These are phyloP conservation scores for Nomada fabriciana DNA, from an alignment of 2,888 invertebrate genomes.

Conservation along the genomic window DNA sequence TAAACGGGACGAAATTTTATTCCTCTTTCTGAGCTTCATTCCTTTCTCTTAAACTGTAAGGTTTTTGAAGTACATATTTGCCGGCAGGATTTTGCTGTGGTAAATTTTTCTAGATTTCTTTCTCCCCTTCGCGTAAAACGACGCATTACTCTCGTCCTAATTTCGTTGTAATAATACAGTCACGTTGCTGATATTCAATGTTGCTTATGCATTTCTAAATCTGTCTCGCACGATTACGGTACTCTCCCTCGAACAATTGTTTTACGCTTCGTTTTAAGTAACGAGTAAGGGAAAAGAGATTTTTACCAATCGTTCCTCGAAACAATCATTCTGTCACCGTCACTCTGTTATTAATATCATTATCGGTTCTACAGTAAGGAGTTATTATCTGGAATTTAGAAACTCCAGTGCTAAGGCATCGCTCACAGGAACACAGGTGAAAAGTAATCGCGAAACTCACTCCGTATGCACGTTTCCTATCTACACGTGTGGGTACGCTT, in stretches of 20 bases:
- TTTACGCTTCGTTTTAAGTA: not conserved
- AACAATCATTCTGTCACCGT: constrained; percentile 24
- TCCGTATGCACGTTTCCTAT: constrained; percentile 42
- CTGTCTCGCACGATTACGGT: not conserved
- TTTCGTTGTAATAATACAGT: too few relatives aligned
- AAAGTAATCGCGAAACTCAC: constrained; percentile 21
- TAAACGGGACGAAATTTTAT: not conserved
- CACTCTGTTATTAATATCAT: constrained; percentile 20
- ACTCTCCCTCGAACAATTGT: not conserved
- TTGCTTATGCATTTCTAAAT: too few relatives aligned
- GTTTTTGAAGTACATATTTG: too few relatives aligned
- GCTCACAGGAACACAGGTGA: constrained; percentile 43
- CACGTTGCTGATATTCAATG: too few relatives aligned
- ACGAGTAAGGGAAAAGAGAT: constrained; percentile 32
- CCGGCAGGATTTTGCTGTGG: too few relatives aligned
- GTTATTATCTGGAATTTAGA: constrained; percentile 10
- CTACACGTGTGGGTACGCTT: constrained; percentile 6
- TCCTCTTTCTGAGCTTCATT: too few relatives aligned
- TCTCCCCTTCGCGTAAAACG: too few relatives aligned
- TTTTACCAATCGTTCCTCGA: constrained; percentile 21
- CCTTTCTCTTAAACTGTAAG: not conserved
- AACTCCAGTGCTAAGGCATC: constrained; percentile 21
- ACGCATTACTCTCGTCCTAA: too few relatives aligned
- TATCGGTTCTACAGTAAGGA: constrained; percentile 28
- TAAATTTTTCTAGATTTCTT: too few relatives aligned